A percentile compares a stretch with the other conserved stretches of the same genome.
Conservation (phyloP, 1,140 invertebrate species). For the Diabrotica virgifera region DNA sequence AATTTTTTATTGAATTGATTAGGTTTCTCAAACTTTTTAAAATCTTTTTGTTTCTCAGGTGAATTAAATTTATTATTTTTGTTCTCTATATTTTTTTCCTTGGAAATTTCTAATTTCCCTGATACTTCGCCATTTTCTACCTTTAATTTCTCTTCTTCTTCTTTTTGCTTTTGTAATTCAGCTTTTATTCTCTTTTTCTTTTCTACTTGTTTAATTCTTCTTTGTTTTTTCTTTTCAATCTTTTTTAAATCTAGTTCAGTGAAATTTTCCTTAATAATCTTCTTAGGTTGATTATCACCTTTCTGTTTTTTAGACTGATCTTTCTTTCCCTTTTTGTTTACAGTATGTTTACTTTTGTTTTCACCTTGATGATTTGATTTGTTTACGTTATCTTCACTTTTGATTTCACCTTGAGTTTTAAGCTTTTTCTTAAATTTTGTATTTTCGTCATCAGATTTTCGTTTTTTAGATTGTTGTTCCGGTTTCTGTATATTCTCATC, state of each 20-base stretch:
- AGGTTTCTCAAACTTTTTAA: background rate
- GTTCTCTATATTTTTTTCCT: background rate
- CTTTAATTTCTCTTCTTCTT: conserved; percentile 4
- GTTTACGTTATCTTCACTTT: conserved; percentile 16
- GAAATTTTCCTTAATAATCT: conserved; percentile 26
- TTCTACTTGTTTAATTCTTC: conserved; percentile 23
- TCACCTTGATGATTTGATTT: conserved; percentile 17
- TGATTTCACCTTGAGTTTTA: conserved; percentile 4
- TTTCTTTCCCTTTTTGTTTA: conserved; percentile 31
- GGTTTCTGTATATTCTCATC: conserved; percentile 21
- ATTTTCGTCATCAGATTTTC: conserved; percentile 20
- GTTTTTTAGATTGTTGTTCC: conserved; percentile 11
- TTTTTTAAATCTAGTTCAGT: conserved; percentile 31
- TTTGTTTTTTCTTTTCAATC: conserved; percentile 34
- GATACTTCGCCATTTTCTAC: background rate
- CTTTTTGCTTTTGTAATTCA: conserved; percentile 17
- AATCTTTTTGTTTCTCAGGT: conserved; percentile 16
- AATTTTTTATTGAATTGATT: background rate
- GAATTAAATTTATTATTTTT: background rate
- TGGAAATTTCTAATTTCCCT: background rate
- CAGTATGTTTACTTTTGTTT: conserved; percentile 15
- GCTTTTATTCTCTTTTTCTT: conserved; percentile 24
- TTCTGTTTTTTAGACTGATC: conserved; percentile 15
- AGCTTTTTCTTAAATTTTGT: conserved; percentile 6
- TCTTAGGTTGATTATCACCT: conserved; percentile 22